Percentiles rank a stretch among this genome's conserved stretches.
Conservation (phyloP, 2,113 vertebrate species). For the Neotoma lepida region DNA sequence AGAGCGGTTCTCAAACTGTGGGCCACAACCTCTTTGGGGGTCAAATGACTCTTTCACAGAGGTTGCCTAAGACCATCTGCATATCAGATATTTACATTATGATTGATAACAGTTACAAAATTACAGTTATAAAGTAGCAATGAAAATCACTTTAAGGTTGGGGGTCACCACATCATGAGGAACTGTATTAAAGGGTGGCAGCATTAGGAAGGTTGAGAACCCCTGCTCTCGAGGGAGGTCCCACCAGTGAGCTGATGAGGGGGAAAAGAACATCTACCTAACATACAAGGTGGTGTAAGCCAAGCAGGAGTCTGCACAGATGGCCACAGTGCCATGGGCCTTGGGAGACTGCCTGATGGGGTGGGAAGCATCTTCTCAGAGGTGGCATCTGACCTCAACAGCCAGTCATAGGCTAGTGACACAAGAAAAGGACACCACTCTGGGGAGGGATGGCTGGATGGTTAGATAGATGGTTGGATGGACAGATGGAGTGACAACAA, state of each 20-base stretch:
- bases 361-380: not conserved
- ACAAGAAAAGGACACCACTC: not conserved
- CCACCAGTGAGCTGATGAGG: not conserved
- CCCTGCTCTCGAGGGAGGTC: not conserved
- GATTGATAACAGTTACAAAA: not conserved
- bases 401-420: not conserved
- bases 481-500: not conserved
- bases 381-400: not conserved
- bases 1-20: not conserved
- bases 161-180: not conserved
- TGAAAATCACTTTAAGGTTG: not conserved
- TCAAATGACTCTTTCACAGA: not conserved
- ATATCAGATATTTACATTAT: not conserved
- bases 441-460: not conserved
- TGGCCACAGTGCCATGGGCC: not conserved
- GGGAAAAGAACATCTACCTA: not conserved
- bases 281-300: too few relatives aligned
- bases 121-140: not conserved
- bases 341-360: accelerated
- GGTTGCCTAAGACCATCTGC: not conserved
- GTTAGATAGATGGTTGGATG: not conserved
- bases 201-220: not conserved
- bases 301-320: not conserved
- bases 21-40: not conserved
- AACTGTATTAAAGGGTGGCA: not conserved